These are phyloP conservation scores for Microcebus tavaratra DNA, from an alignment of 2,113 vertebrate genomes.

Conservation along the genomic window DNA sequence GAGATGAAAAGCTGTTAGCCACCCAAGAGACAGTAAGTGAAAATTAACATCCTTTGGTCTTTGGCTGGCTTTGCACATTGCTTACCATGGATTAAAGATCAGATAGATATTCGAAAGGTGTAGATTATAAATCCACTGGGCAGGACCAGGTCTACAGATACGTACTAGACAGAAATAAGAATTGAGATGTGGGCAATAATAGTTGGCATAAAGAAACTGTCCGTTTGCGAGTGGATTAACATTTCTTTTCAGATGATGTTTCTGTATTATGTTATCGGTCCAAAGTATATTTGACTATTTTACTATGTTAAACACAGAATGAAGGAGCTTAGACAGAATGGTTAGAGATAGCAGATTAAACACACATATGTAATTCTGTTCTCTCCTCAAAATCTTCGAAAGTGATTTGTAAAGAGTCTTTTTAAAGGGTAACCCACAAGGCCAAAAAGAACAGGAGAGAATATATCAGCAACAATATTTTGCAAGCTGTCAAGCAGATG, in stretches of 20 bases:
- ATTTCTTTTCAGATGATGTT: background rate
- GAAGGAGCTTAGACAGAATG: background rate
- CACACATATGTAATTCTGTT: background rate
- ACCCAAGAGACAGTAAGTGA: background rate
- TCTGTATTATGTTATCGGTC: background rate
- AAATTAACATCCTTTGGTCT: background rate
- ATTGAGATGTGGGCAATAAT: background rate
- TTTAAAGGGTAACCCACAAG: background rate
- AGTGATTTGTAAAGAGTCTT: background rate
- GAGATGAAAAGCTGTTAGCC: slow-evolving; percentile 16
- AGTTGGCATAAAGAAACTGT: background rate
- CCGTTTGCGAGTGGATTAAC: slow-evolving; percentile 8
- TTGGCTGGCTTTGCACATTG: background rate
- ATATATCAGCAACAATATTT: background rate
- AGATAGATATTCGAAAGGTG: background rate
- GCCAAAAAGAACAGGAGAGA: background rate
- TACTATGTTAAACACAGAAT: background rate
- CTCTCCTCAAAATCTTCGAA: background rate
- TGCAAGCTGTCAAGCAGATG: background rate
- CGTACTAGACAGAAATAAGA: background rate
- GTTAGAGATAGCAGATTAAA: slow-evolving; percentile 22
- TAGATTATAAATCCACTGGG: background rate
- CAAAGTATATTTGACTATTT: slow-evolving; percentile 30
- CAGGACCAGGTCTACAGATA: background rate
- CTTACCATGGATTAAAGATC: background rate